Evolutionary conservation across 2,113 vertebrate species (phyloP).

Genomic region (Typhlomys cinereus): DNA sequence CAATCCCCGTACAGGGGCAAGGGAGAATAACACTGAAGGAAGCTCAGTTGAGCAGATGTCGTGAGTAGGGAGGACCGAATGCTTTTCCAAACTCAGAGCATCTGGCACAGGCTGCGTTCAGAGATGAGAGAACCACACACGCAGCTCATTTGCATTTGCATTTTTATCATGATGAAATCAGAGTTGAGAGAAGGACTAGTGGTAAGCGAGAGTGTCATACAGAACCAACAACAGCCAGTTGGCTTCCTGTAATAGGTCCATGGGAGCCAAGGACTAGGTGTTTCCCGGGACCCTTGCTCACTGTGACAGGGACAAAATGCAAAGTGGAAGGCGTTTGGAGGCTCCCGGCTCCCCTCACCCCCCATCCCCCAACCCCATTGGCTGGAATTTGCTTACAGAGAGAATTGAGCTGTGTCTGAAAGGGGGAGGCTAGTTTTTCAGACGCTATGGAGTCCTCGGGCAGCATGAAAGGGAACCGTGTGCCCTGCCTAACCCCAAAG

Average conservation of each 20-base stretch:
- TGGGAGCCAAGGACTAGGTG: background rate
- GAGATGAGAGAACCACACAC: background rate
- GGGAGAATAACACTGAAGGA: too few species aligned
- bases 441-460: constrained; percentile 35
- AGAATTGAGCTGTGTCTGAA: background rate
- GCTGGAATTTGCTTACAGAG: constrained; percentile 24
- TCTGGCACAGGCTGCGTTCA: background rate
- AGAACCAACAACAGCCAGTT: background rate
- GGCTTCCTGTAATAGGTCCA: background rate
- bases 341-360: background rate
- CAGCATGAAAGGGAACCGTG: background rate
- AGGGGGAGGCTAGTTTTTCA: background rate
- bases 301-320: background rate
- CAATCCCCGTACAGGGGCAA: too few species aligned
- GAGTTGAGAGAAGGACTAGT: background rate
- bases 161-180: background rate
- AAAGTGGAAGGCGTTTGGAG: background rate
- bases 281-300: background rate
- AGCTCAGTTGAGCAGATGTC: background rate
- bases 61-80: background rate
- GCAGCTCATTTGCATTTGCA: background rate
- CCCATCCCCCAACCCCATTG: too few species aligned
- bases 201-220: background rate
- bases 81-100: background rate
- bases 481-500: background rate